A percentile compares a stretch with the other conserved stretches of the same genome.
These are phyloP conservation scores for Phasianus colchicus DNA, from an alignment of 2,113 vertebrate genomes.

Conservation along the genomic window DNA sequence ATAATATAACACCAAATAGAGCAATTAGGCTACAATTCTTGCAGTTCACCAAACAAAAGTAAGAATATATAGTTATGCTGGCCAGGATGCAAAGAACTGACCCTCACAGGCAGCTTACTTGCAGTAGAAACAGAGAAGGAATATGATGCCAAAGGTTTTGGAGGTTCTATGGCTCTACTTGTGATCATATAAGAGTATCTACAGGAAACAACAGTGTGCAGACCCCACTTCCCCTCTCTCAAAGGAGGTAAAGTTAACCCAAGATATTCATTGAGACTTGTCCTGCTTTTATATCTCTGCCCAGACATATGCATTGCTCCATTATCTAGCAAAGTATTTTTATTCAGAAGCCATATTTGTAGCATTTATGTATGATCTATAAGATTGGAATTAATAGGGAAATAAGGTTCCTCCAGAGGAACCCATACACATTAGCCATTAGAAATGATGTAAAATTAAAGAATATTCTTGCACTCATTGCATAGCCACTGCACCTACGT, in stretches of 20 bases:
- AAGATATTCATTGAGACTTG: not conserved
- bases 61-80: not conserved
- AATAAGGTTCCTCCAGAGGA: not conserved
- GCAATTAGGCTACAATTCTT: not conserved
- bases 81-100: not conserved
- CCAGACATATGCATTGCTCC: not conserved
- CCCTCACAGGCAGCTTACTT: not conserved
- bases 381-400: not conserved
- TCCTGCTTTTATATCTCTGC: not conserved
- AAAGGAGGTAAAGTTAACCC: not conserved
- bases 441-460: constrained; percentile 7
- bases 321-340: not conserved
- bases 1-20: not conserved
- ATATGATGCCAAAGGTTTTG: not conserved
- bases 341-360: not conserved
- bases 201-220: not conserved
- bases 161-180: not conserved
- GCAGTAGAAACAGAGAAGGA: not conserved
- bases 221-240: not conserved
- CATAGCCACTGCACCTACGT: not conserved
- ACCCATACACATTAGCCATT: not conserved
- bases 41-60: not conserved
- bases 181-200: not conserved
- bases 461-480: not conserved
- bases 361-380: not conserved